Base-by-base conservation (phyloP, 2,888 invertebrate species). In the Sepiola atlantica region DNA sequence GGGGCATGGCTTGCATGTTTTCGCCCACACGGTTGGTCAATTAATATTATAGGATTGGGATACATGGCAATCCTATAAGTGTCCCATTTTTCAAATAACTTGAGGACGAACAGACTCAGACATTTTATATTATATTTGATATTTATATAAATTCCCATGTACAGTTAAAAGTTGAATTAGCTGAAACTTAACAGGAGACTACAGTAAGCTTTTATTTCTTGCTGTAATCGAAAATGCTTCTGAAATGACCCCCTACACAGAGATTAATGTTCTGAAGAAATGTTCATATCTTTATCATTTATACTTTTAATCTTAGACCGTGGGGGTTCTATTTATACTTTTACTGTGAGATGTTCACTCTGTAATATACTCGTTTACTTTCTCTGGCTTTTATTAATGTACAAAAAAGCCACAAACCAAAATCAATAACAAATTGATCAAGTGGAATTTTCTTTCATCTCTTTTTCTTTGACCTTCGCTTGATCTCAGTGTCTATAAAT, bases 391-490 rank as follows among this genome's bases (percentile, higher is more conserved):
- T 77, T 77, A 77, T 77, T 77, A 77, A 77, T 77, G 77, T 77
- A 77, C 28, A n/a, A n/a, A 77, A 77, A 77, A 77, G 14, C 28
- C 10, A n/a, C 77, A 28, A 28, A 14, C 77, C 6, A 77, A 77
- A 77, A 77, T 77, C 77, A 77, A 77, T 77, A 77, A 77, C 28
- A 77, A 77, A 77, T 77, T 77, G n/a, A 77, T 77, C 77, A 77
- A 4, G 14, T 28, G n/a, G 14, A 21, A 57, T 57, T 21, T 24
- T 57, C 57, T 21, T 24, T n/a, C 28, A 24, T 77, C 77, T 77
- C 77, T 77, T 24, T 77, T 4, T 0, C 77, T 77, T n/a, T 77
- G 77, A 77, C 77, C n/a, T 77, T 77, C 28, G 24, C 28, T 77
- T 77, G 77, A 77, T 77, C 77, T 77, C n/a, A 24, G 28, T 77